phyloP scores from a whole-genome alignment of 2,888 invertebrate species.

The Leptopterna dolabrata region DNA sequence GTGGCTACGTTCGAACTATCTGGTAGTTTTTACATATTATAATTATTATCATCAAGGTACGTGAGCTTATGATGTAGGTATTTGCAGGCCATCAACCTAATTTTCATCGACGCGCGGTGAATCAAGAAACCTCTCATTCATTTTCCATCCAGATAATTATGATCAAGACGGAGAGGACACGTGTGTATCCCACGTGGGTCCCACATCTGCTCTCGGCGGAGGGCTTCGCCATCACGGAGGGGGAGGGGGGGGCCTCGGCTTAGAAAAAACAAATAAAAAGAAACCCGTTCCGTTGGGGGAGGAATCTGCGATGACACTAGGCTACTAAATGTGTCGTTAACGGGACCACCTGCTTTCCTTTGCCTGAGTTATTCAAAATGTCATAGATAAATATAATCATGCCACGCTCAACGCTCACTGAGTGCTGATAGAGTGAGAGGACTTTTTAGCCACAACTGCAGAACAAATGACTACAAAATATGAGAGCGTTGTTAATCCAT shows the following conservation, averaged over 20 bases:
- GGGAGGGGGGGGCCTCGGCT: too few relatives aligned
- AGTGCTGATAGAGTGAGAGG: too few relatives aligned
- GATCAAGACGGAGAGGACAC: not conserved
- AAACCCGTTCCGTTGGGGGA: not conserved
- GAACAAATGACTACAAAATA: too few relatives aligned
- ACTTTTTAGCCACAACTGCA: too few relatives aligned
- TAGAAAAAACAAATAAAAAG: not conserved
- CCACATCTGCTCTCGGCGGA: slow-evolving; percentile 28
- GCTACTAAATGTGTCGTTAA: not conserved
- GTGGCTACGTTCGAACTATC: too few relatives aligned
- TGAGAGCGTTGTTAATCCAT: too few relatives aligned
- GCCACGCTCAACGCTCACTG: too few relatives aligned
- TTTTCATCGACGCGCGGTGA: not conserved
- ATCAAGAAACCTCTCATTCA: not conserved
- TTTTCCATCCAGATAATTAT: not conserved
- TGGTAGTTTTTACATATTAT: too few relatives aligned
- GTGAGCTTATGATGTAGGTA: too few relatives aligned
- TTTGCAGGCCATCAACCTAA: too few relatives aligned
- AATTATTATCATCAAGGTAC: too few relatives aligned
- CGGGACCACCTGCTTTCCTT: not conserved
- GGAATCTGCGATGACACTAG: not conserved
- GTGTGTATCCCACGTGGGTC: slow-evolving; percentile 34
- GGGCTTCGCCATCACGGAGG: slow-evolving; percentile 30
- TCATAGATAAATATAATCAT: not conserved
- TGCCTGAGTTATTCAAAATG: not conserved